Base-by-base conservation (phyloP, 1,140 invertebrate species). In the Diprion similis region DNA sequence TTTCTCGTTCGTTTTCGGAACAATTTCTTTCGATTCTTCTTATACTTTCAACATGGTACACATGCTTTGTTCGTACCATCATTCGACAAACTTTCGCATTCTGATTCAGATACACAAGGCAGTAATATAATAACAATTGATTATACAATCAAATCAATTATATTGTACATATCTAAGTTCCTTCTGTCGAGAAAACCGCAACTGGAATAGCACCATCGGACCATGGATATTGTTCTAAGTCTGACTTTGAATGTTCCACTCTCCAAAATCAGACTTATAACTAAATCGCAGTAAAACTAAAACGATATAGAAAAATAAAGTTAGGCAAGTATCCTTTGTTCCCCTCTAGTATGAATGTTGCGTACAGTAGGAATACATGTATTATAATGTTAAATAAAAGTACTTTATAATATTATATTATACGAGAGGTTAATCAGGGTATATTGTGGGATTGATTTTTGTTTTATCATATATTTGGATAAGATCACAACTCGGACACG, bases 301-400 rank as follows among this genome's bases (percentile, higher is more conserved):
- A 79, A 79, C 75, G 51, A 48, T 78, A 78, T 79, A 79, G 37
- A 79, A 79, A 79, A 79, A 78, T 78, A 78, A 79, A 78, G 71
- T 79, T 78, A 72, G 73, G 71, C 73, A 72, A 78, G 71, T 78
- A 66, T 73, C 45, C 65, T 66, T 78, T 51, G 76, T 75, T 68
- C 65, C 59, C 73, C 15, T 68, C 51, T 71, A 71, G 72, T 66
- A 46, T 68, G 68, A 75, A 75, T 76, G 68, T 71, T 74, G 11
- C n/a, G 66, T 72, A 70, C 65, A 70, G 51, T 71, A 71, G 48
- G 72, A 71, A 71, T 71, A 70, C 65, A 47, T 68, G 66, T 45
- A 18, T 64, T 59, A 59, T 59, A 68, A 68, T 18, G 66, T 19
- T 19, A 13, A 68, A 68, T 18, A 45, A 37, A 37, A 37, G 24